A percentile compares a stretch with the other conserved stretches of the same genome.
phyloP scores from a whole-genome alignment of 2,113 vertebrate genomes.

The Danionella cerebrum region DNA sequence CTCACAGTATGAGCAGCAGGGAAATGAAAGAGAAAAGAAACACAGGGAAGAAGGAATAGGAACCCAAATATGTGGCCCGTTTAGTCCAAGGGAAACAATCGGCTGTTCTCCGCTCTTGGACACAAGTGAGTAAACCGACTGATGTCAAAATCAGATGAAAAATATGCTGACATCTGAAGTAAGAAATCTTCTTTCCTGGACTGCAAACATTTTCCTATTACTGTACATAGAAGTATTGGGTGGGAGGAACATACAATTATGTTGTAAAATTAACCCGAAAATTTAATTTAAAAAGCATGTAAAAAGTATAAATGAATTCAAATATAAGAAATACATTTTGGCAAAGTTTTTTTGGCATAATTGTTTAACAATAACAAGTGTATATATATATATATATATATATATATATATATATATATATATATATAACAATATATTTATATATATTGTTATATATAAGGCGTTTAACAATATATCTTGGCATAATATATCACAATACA shows the following conservation, averaged over 20 bases:
- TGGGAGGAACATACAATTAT: not conserved
- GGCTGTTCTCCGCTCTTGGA: not conserved
- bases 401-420: too few species aligned
- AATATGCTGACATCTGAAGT: not conserved
- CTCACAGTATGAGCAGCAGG: constrained; percentile 24
- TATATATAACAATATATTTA: too few species aligned
- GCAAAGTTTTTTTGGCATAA: too few species aligned
- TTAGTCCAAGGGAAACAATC: not conserved
- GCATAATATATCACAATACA: too few species aligned
- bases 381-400: not conserved
- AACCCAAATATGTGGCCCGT: not conserved
- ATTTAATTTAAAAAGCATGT: too few species aligned
- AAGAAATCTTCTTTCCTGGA: not conserved
- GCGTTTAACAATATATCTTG: too few species aligned
- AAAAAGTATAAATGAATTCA: not conserved
- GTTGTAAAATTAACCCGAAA: too few species aligned
- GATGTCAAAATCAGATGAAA: not conserved
- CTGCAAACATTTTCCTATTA: not conserved
- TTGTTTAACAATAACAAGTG: too few species aligned
- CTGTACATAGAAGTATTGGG: not conserved
- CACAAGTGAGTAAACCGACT: not conserved
- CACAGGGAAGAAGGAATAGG: not conserved
- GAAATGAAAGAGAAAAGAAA: not conserved
- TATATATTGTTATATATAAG: too few species aligned
- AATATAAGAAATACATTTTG: not conserved